Evolutionary conservation across 2,888 invertebrate genomes (phyloP).

Genomic region (Halictus ligatus): DNA sequence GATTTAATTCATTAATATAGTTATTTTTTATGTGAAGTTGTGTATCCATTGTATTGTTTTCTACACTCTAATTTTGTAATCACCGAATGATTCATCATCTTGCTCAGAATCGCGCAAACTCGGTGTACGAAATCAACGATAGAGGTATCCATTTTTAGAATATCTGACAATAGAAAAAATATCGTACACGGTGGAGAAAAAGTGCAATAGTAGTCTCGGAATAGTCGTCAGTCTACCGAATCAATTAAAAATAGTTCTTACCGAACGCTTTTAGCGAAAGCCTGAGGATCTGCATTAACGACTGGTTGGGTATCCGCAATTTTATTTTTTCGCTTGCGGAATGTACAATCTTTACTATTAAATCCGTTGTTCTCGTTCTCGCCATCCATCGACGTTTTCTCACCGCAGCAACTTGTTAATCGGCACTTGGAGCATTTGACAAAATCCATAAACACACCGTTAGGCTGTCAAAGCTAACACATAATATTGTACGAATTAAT

Average conservation of each 20-base stretch:
- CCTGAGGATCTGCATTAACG: slow-evolving; percentile 26
- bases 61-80: slow-evolving; percentile 18
- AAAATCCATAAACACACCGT: slow-evolving; percentile 58
- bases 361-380: slow-evolving; percentile 40
- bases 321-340: slow-evolving; percentile 38
- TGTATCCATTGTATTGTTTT: neutral
- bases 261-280: slow-evolving; percentile 32
- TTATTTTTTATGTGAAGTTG: neutral
- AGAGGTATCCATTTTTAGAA: slow-evolving; percentile 27
- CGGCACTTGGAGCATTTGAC: slow-evolving; percentile 51
- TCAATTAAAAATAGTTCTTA: slow-evolving; percentile 40
- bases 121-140: slow-evolving; percentile 1
- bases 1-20: neutral
- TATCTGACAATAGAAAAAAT: neutral
- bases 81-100: slow-evolving; percentile 15
- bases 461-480: slow-evolving; percentile 9
- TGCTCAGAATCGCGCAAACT: slow-evolving; percentile 9
- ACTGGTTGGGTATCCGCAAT: slow-evolving; percentile 6
- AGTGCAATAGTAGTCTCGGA: neutral
- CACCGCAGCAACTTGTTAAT: slow-evolving; percentile 50
- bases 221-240: neutral
- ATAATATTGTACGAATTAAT: slow-evolving; percentile 7
- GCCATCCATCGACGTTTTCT: slow-evolving; percentile 32
- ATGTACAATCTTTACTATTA: slow-evolving; percentile 29
- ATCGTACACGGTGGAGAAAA: neutral